phyloP scores from a whole-genome alignment of 2,888 invertebrate species.

The Nebria salina region DNA sequence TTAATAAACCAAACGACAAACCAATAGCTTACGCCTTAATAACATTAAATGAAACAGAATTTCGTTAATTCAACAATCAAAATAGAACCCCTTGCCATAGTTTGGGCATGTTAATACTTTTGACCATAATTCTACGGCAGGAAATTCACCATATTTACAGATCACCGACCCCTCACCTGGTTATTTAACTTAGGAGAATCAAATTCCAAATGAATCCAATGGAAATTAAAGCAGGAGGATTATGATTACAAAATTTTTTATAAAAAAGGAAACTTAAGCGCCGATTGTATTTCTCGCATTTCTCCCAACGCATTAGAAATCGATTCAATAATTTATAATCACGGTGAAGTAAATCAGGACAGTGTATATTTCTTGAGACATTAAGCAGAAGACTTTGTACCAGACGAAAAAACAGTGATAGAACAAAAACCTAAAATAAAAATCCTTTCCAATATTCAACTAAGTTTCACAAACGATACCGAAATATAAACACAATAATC shows the following conservation, averaged over 20 bases:
- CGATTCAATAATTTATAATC: too few relatives aligned
- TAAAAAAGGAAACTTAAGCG: conserved; percentile 34
- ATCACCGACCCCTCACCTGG: too few relatives aligned
- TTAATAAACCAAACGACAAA: conserved; percentile 3
- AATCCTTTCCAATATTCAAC: too few relatives aligned
- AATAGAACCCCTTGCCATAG: conserved; percentile 50
- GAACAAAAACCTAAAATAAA: too few relatives aligned
- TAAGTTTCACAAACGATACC: too few relatives aligned
- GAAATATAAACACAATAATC: too few relatives aligned
- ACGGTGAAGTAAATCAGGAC: too few relatives aligned
- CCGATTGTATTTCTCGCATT: too few relatives aligned
- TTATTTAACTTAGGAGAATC: conserved; percentile 57
- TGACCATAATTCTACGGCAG: conserved; percentile 51
- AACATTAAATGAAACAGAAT: conserved; percentile 49
- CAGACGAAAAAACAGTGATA: too few relatives aligned
- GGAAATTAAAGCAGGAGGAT: conserved; percentile 54
- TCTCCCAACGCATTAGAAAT: too few relatives aligned
- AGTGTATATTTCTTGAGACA: too few relatives aligned
- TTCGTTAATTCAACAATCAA: conserved; percentile 49
- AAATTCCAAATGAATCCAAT: conserved; percentile 55
- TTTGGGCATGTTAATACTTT: conserved; percentile 51
- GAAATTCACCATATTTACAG: conserved; percentile 57
- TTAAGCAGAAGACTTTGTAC: too few relatives aligned
- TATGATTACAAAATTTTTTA: conserved; percentile 49
- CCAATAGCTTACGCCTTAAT: conserved; percentile 47